Conservation (phyloP, 1,140 invertebrate genomes). For the Thaumatotibia leucotreta region DNA sequence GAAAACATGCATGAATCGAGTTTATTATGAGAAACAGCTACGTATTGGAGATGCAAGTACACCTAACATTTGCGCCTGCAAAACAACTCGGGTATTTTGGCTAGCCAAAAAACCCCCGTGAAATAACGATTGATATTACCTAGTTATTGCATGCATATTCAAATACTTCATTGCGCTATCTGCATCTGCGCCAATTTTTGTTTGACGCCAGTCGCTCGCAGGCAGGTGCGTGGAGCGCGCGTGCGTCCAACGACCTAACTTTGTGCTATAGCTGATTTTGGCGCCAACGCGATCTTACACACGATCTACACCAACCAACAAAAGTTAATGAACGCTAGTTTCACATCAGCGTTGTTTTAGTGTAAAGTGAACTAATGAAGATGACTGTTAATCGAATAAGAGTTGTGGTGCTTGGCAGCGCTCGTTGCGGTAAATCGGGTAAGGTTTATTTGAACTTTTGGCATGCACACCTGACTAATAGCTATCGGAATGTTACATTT, state of each 20-base stretch:
- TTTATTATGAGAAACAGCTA: not conserved
- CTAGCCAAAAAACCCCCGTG: not conserved
- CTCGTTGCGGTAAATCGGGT: conserved; percentile 82
- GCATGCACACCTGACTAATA: conserved; percentile 23
- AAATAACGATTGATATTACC: not conserved
- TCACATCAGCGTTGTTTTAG: conserved; percentile 9
- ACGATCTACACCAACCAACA: not conserved
- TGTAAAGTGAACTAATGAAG: conserved; percentile 64
- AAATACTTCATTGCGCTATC: conserved; percentile 2
- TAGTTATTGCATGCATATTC: conserved; percentile 3
- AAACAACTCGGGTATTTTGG: not conserved
- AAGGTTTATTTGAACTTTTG: conserved; percentile 35
- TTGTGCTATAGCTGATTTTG: conserved; percentile 48
- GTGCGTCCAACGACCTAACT: conserved; percentile 57
- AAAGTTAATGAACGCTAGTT: not conserved
- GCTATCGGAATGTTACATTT: conserved; percentile 17
- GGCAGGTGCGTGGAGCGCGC: conserved; percentile 67
- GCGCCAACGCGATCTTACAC: conserved; percentile 39
- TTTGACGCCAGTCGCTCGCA: conserved; percentile 64
- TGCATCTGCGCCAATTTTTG: conserved; percentile 59
- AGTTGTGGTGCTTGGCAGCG: conserved; percentile 83
- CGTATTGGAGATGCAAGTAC: not conserved
- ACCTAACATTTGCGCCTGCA: not conserved
- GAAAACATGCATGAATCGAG: not conserved
- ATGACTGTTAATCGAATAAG: conserved; percentile 81